Evolutionary conservation across 2,113 vertebrate genomes (phyloP).

Genomic region (Leptocoma aspasia): DNA sequence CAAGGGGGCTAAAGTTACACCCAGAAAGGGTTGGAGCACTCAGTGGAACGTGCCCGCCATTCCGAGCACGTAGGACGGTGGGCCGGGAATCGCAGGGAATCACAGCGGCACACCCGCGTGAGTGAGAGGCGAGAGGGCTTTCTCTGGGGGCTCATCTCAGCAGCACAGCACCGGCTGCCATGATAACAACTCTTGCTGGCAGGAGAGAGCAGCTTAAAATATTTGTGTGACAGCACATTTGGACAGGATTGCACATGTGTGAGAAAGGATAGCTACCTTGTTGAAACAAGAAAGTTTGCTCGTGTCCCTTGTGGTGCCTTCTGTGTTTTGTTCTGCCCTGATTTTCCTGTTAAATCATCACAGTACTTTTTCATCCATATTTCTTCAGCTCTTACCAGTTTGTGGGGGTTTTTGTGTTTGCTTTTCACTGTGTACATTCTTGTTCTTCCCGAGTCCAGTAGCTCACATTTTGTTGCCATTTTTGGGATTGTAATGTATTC

Average conservation of each 20-base stretch:
- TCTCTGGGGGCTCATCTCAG: slow-evolving; percentile 11
- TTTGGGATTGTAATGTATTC: neutral
- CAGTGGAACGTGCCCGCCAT: neutral
- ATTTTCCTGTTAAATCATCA: neutral
- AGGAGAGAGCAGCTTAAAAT: slow-evolving; percentile 13
- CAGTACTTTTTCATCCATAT: neutral
- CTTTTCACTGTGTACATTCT: neutral
- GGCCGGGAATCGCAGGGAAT: neutral
- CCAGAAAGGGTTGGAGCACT: neutral
- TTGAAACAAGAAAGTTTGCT: slow-evolving; percentile 20
- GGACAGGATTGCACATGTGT: neutral
- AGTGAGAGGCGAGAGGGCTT: neutral
- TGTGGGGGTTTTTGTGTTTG: neutral
- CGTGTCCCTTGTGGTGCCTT: neutral
- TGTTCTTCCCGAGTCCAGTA: neutral
- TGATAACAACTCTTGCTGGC: neutral
- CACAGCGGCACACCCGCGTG: neutral
- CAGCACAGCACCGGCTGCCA: neutral
- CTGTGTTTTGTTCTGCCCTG: neutral
- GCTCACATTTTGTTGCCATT: neutral
- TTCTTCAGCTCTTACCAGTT: neutral
- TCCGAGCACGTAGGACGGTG: neutral
- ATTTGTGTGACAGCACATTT: neutral
- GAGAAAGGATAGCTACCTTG: neutral
- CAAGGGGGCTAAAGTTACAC: slow-evolving; percentile 18